phyloP scores from a whole-genome alignment of 1,140 invertebrate species.

The Ylistrum balloti region DNA sequence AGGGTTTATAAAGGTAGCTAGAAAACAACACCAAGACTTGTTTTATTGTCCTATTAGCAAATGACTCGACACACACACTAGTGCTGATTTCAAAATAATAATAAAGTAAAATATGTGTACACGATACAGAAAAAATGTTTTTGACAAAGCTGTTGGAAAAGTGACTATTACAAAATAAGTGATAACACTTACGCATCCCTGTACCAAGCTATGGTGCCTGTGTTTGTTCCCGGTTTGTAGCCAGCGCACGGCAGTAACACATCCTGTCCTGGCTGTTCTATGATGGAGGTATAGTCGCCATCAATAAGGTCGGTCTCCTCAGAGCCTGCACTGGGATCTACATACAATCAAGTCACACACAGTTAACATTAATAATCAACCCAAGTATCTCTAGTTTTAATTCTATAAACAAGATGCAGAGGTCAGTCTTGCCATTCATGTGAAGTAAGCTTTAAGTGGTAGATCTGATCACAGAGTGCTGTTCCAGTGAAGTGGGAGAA shows the following conservation, averaged over 20 bases:
- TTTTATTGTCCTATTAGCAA: no score
- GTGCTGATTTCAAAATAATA: no score
- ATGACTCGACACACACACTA: no score
- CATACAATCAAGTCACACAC: neutral
- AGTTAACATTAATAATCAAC: neutral
- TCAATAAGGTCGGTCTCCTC: constrained; percentile 43
- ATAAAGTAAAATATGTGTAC: no score
- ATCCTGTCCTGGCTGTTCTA: constrained; percentile 55
- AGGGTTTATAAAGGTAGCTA: constrained; percentile 41
- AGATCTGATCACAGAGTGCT: neutral
- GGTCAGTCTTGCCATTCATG: constrained; percentile 3
- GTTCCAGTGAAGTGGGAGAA: neutral
- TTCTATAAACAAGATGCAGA: neutral
- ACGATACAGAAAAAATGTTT: no score
- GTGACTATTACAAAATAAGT: no score
- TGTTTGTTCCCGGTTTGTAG: constrained; percentile 42
- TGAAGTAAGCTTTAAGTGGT: neutral
- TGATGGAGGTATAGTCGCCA: constrained; percentile 56
- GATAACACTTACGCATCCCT: constrained; percentile 64
- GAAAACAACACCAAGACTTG: no score
- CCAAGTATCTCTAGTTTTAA: neutral
- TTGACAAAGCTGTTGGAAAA: no score
- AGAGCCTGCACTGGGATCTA: constrained; percentile 35
- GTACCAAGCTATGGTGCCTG: constrained; percentile 65
- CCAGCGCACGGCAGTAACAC: constrained; percentile 52